Evolutionary conservation across 2,797 vertebrate genomes (phyloP).

Genomic region (Nannoperca obscura): DNA sequence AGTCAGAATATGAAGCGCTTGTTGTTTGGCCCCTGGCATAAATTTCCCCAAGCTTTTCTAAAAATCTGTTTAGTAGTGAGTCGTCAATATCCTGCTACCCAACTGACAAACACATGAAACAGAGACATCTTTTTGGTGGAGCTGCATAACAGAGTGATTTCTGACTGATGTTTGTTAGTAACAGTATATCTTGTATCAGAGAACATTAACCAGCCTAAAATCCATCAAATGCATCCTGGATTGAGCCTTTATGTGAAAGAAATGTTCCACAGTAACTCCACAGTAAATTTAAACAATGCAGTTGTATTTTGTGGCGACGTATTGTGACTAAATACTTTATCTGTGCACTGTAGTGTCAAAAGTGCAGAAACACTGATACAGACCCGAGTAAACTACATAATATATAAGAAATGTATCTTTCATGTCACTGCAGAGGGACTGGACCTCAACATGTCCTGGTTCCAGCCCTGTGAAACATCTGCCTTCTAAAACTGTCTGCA

Average conservation of each 20-base stretch:
- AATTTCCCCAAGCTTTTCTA: too few species aligned
- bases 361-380: background rate
- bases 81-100: background rate
- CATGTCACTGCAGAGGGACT: background rate
- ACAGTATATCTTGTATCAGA: too few species aligned
- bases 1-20: background rate
- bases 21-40: too few species aligned
- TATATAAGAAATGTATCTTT: background rate
- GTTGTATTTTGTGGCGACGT: background rate
- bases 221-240: background rate
- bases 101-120: background rate
- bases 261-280: background rate
- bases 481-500: background rate
- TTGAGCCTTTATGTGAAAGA: background rate
- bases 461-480: background rate
- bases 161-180: too few species aligned
- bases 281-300: background rate
- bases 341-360: background rate
- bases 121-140: background rate
- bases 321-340: background rate
- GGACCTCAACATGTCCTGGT: background rate
- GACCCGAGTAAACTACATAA: background rate
- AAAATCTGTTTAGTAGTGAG: background rate
- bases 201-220: background rate
- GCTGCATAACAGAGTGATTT: background rate